phyloP scores from a whole-genome alignment of 2,888 invertebrate genomes.

The Spodoptera exigua region DNA sequence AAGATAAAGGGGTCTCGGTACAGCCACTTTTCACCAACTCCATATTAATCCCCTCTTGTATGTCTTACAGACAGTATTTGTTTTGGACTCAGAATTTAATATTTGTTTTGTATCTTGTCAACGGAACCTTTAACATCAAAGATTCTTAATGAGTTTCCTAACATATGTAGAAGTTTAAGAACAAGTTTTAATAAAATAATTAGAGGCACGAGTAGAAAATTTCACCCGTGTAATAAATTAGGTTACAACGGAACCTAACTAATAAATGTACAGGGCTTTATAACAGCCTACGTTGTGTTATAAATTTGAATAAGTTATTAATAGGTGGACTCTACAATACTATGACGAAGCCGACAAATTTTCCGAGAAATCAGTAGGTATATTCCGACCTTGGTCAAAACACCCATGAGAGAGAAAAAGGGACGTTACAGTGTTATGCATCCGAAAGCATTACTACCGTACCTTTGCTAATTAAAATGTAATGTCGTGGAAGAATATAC shows the following conservation, averaged over 20 bases:
- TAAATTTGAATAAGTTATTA: conserved; percentile 17
- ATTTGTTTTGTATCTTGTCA: conserved; percentile 22
- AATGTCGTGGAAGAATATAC: too few species aligned
- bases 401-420: too few species aligned
- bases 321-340: conserved; percentile 2
- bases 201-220: conserved; percentile 2
- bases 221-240: conserved; percentile 1
- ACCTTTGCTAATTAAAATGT: too few species aligned
- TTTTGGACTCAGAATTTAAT: conserved; percentile 6
- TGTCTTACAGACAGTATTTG: conserved; percentile 12
- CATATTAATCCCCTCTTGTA: too few species aligned
- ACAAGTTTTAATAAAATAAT: conserved; percentile 14
- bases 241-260: conserved; percentile 18
- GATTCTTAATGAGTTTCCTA: conserved; percentile 6
- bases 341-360: not conserved
- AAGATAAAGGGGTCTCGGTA: too few species aligned
- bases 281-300: conserved; percentile 1
- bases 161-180: not conserved
- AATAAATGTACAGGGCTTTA: conserved; percentile 1
- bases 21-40: too few species aligned
- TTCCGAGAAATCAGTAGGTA: too few species aligned
- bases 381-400: too few species aligned
- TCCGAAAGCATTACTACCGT: too few species aligned
- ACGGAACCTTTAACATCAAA: conserved; percentile 6
- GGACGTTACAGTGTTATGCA: too few species aligned